Evolutionary conservation across 1,140 invertebrate species (phyloP).

Genomic region (Uloborus diversus): DNA sequence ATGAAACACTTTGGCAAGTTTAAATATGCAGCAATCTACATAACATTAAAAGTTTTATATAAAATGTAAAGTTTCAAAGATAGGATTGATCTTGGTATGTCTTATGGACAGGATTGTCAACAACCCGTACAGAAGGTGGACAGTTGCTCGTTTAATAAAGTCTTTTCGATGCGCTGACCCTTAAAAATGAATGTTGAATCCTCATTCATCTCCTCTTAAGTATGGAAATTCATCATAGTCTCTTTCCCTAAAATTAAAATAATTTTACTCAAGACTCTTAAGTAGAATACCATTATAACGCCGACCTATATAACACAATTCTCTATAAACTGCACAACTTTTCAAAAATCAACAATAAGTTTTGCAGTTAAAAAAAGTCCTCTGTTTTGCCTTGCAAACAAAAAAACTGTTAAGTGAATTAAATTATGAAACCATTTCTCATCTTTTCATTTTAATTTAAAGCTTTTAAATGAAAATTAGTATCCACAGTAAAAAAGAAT

Average conservation of each 20-base stretch:
- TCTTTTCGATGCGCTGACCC: background rate
- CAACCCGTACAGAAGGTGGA: slow-evolving; percentile 53
- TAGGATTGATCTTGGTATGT: slow-evolving; percentile 9
- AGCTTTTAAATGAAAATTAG: too few relatives aligned
- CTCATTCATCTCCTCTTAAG: slow-evolving; percentile 47
- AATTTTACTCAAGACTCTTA: too few relatives aligned
- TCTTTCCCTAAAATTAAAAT: slow-evolving; percentile 43
- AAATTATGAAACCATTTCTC: background rate
- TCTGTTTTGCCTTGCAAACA: too few relatives aligned
- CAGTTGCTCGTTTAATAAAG: background rate
- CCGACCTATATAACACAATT: too few relatives aligned
- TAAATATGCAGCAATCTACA: background rate
- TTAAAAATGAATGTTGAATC: background rate
- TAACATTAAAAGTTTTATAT: slow-evolving; percentile 49
- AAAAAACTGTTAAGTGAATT: background rate
- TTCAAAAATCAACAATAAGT: background rate
- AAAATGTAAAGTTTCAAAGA: slow-evolving; percentile 37
- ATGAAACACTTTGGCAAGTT: slow-evolving; percentile 1
- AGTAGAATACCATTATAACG: too few relatives aligned
- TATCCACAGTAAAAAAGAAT: too few relatives aligned
- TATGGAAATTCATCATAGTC: slow-evolving; percentile 57
- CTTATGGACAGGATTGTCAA: slow-evolving; percentile 53
- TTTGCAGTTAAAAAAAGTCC: too few relatives aligned
- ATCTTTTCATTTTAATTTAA: too few relatives aligned
- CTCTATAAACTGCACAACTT: too few relatives aligned